Evolutionary conservation across 2,113 vertebrate species (phyloP), one percentile per base, ranked within the genome.

Genomic region (Caretta caretta): DNA sequence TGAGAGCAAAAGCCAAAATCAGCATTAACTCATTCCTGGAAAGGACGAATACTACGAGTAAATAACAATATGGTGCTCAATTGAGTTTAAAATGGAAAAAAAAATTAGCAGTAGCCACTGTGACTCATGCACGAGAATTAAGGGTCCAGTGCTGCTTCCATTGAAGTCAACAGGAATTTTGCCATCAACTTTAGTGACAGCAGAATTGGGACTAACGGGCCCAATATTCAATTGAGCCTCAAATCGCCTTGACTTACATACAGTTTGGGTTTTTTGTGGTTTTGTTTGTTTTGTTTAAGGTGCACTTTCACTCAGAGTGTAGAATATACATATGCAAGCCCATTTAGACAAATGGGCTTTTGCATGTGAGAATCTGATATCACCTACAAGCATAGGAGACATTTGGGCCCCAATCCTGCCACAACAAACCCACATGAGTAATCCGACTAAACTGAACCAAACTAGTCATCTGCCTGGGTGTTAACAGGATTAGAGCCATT

Each of bases 11-110:
- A 82, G 4, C 19, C 19, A 35, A 56, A 82, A 56, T 1, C 2
- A 0, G 1, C 0, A 0, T n/a, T 9, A 17, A 50, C 10, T 54
- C 54, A 3, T 54, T 24, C 38, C 13, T 0, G 22, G 46, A 56
- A 11, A 65, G 6, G 29, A 0, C n/a, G 5, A 11, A 53, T 51
- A n/a, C 65, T 19, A 6, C 80, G 22, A 49, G 38, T 10, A 19
- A 14, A 51, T 65, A 65, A 9, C 14, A 72, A 22, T 24, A 20
- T 42, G 69, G 31, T 75, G 69, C 69, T 75, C 38, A 22, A 11
- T 5, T 17, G 62, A 65, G 31, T n/a, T 35, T 75, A 24, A 12
- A 38, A 72, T 17, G 35, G 3, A 19, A 35, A 38, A 17, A 69
- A 69, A 16, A 42, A 42, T 42, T 72, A 7, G 65, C 17, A 72